phyloP scores from a whole-genome alignment of 2,797 vertebrate genomes.

The Bradypodion pumilum region DNA sequence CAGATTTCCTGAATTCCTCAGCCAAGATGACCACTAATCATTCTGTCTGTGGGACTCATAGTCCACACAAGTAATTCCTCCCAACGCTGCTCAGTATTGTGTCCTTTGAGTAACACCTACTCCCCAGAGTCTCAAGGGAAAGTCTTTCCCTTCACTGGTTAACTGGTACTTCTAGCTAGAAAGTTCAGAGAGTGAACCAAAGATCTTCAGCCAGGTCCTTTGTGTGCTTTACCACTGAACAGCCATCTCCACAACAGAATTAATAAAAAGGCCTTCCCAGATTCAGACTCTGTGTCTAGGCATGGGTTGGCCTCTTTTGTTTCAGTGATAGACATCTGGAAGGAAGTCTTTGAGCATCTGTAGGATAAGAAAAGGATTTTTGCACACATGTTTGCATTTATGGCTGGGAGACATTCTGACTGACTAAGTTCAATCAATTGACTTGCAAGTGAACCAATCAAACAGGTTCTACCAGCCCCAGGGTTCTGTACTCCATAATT shows the following conservation, averaged over 20 bases:
- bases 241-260: background rate
- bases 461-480: constrained; percentile 63
- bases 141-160: background rate
- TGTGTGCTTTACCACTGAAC: background rate
- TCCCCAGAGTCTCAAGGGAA: background rate
- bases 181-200: background rate
- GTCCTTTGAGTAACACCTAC: background rate
- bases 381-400: constrained; percentile 47
- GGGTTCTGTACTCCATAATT: constrained; percentile 55
- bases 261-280: constrained; percentile 14
- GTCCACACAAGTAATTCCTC: too few relatives aligned
- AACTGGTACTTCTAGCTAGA: background rate
- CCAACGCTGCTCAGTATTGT: background rate
- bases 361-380: constrained; percentile 63
- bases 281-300: constrained; percentile 18
- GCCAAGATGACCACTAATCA: too few relatives aligned
- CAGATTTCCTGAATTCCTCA: too few relatives aligned
- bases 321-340: constrained; percentile 61
- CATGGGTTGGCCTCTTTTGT: constrained; percentile 48
- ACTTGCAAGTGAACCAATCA: constrained; percentile 57
- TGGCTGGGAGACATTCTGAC: constrained; percentile 55
- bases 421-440: constrained; percentile 58
- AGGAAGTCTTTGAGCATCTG: constrained; percentile 59
- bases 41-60: too few relatives aligned
- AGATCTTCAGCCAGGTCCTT: background rate